Conservation (phyloP, 53 echinoderm and acorn worm genomes). For the Mesocentrotus franciscanus region DNA sequence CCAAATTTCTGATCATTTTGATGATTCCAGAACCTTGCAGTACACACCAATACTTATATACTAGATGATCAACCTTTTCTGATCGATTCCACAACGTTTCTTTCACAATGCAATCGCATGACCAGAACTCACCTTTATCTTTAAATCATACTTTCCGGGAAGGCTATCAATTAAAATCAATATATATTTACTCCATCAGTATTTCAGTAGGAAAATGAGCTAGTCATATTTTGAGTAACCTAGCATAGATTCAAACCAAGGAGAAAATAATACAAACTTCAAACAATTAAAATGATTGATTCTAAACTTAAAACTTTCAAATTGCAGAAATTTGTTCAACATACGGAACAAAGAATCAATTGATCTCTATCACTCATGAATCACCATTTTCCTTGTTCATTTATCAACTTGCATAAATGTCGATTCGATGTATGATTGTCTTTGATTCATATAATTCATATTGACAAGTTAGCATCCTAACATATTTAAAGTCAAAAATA, state of each 20-base stretch:
- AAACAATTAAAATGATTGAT: background rate
- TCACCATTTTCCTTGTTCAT: background rate
- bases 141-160: too few relatives aligned
- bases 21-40: too few relatives aligned
- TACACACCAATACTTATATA: too few relatives aligned
- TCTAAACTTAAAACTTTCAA: background rate
- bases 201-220: background rate
- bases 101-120: too few relatives aligned
- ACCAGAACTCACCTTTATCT: too few relatives aligned
- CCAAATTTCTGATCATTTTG: too few relatives aligned
- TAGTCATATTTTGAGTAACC: background rate
- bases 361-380: background rate
- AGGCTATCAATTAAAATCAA: background rate
- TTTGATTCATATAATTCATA: background rate
- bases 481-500: too few relatives aligned
- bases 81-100: too few relatives aligned
- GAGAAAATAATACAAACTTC: background rate
- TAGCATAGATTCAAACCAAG: background rate
- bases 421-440: background rate
- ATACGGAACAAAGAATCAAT: background rate
- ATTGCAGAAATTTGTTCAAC: background rate
- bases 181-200: background rate
- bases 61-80: too few relatives aligned
- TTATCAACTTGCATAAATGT: too few relatives aligned
- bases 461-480: background rate